Evolutionary conservation across 2,888 invertebrate genomes (phyloP).

Genomic region (Copidosoma aretas): DNA sequence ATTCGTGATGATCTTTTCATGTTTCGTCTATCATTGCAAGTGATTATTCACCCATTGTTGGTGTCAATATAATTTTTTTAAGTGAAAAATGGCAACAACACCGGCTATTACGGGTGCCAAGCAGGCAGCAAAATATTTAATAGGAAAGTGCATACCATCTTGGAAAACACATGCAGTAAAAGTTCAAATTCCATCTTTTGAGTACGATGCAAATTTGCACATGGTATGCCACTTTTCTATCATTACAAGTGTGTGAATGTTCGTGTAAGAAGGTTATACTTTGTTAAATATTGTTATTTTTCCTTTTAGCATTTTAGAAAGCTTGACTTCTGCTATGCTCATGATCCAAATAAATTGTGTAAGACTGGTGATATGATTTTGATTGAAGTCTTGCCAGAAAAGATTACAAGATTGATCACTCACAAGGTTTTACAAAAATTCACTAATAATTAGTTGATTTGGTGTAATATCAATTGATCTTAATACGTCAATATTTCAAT

Average conservation of each 20-base stretch:
- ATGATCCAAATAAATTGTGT: slow-evolving; percentile 78
- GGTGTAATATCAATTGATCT: background rate
- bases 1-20: too few species aligned
- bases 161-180: slow-evolving; percentile 80
- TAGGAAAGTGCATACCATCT: slow-evolving; percentile 83
- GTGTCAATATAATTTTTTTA: too few species aligned
- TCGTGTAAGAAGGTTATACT: slow-evolving; percentile 46
- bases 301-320: slow-evolving; percentile 67
- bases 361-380: slow-evolving; percentile 85
- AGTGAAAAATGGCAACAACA: slow-evolving; percentile 8
- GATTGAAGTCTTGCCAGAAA: slow-evolving; percentile 75
- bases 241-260: slow-evolving; percentile 18
- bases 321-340: slow-evolving; percentile 75
- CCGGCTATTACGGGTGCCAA: background rate
- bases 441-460: background rate
- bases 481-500: background rate
- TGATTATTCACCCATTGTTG: too few species aligned
- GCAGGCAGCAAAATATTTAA: slow-evolving; percentile 55
- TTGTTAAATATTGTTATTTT: background rate
- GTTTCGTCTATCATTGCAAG: too few species aligned
- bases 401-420: slow-evolving; percentile 77
- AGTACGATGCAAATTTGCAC: slow-evolving; percentile 76
- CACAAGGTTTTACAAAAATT: slow-evolving; percentile 66
- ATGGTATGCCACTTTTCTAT: slow-evolving; percentile 69
- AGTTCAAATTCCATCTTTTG: slow-evolving; percentile 77